phyloP scores from a whole-genome alignment of 2,888 invertebrate species.

The Aleiodes alternator region DNA sequence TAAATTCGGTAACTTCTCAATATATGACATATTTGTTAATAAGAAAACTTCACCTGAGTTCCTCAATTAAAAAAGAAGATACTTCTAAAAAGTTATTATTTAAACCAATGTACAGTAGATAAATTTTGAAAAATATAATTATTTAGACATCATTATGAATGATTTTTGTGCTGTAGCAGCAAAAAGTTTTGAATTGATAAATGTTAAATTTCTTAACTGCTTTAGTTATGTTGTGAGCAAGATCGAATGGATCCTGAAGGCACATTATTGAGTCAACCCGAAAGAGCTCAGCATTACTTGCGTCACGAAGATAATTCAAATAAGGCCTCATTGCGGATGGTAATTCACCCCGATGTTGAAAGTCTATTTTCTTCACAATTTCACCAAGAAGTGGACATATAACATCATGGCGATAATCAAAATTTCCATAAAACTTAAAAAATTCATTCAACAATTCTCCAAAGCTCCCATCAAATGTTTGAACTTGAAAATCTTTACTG shows the following conservation, averaged over 20 bases:
- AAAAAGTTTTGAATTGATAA: slow-evolving; percentile 46
- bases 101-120: too few relatives aligned
- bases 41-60: too few relatives aligned
- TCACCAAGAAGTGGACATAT: slow-evolving; percentile 76
- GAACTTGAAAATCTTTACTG: slow-evolving; percentile 41
- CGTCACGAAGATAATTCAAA: slow-evolving; percentile 61
- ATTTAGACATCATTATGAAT: neutral
- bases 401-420: slow-evolving; percentile 71
- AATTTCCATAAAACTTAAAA: slow-evolving; percentile 74
- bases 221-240: slow-evolving; percentile 79
- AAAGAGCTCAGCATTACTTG: slow-evolving; percentile 67
- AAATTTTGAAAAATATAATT: too few relatives aligned
- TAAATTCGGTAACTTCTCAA: too few relatives aligned
- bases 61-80: too few relatives aligned
- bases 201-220: slow-evolving; percentile 63
- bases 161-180: slow-evolving; percentile 41
- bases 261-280: slow-evolving; percentile 75
- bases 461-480: slow-evolving; percentile 48
- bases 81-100: too few relatives aligned
- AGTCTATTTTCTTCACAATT: slow-evolving; percentile 70
- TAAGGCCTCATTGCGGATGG: slow-evolving; percentile 74
- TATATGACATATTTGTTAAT: too few relatives aligned
- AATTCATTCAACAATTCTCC: slow-evolving; percentile 70
- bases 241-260: slow-evolving; percentile 80
- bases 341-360: slow-evolving; percentile 62